phyloP scores from a whole-genome alignment of 2,888 invertebrate species.

The Ceraclea dissimilis region DNA sequence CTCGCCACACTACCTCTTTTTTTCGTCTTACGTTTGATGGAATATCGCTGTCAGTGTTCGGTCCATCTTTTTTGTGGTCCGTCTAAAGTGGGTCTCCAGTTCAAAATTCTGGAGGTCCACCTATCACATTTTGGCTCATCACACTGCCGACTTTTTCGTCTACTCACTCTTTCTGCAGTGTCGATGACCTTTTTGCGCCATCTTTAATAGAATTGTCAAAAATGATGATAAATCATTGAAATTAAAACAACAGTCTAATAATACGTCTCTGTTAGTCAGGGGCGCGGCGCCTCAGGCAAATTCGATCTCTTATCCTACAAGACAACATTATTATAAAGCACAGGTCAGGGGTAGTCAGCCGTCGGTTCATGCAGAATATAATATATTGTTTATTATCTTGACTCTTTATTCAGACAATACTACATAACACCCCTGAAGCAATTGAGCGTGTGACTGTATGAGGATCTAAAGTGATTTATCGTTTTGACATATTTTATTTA shows the following conservation, averaged over 20 bases:
- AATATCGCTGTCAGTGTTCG: too few species aligned
- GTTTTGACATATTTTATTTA: neutral
- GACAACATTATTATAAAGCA: slow-evolving; percentile 20
- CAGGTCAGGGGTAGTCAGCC: slow-evolving; percentile 23
- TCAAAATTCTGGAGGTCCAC: too few species aligned
- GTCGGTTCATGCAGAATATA: slow-evolving; percentile 20
- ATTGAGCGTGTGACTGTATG: slow-evolving; percentile 7
- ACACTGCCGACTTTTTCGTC: too few species aligned
- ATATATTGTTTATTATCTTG: slow-evolving; percentile 3
- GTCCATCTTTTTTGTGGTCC: too few species aligned
- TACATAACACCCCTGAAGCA: slow-evolving; percentile 6
- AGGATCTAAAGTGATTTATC: neutral
- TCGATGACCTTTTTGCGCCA: too few species aligned
- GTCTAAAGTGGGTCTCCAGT: too few species aligned
- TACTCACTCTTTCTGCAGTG: too few species aligned
- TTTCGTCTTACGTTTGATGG: too few species aligned
- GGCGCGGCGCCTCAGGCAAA: slow-evolving; percentile 14
- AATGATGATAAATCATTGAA: too few species aligned
- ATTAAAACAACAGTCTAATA: neutral
- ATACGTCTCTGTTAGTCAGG: neutral
- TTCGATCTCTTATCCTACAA: slow-evolving; percentile 13
- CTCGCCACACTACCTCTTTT: too few species aligned
- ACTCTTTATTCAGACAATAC: neutral
- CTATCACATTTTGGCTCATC: too few species aligned
- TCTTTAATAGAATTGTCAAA: too few species aligned